Conservation (phyloP, 23 tunicate species). For the Clavelina lepadiformis region DNA sequence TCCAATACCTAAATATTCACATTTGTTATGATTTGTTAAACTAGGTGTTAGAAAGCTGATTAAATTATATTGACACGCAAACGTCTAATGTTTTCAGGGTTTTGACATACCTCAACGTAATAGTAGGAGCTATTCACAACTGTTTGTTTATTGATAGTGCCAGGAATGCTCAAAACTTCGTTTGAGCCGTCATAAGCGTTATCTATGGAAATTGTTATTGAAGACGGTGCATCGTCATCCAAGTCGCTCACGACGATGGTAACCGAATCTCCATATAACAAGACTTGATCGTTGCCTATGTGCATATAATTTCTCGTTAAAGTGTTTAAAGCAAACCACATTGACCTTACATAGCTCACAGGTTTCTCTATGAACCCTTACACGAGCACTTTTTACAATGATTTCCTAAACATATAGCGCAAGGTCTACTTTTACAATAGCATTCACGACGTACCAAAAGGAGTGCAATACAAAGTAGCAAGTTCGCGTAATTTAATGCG, state of each 20-base stretch:
- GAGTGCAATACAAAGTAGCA: too few relatives aligned
- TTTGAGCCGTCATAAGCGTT: constrained; percentile 1
- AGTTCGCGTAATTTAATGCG: too few relatives aligned
- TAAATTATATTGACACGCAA: too few relatives aligned
- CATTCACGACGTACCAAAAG: too few relatives aligned
- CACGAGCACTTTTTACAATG: too few relatives aligned
- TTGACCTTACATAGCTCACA: too few relatives aligned
- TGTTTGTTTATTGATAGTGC: background rate
- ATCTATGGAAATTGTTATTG: background rate
- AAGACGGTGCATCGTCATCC: constrained; percentile 1
- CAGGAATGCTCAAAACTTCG: constrained; percentile 4
- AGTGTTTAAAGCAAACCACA: too few relatives aligned
- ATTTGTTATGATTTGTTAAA: too few relatives aligned
- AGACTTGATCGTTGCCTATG: constrained; percentile 6
- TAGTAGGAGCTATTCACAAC: background rate
- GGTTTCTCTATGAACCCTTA: too few relatives aligned
- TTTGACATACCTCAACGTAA: constrained; percentile 5
- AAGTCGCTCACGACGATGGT: constrained; percentile 8
- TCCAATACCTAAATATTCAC: background rate
- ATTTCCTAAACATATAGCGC: too few relatives aligned
- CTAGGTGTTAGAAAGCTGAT: too few relatives aligned
- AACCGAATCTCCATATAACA: background rate
- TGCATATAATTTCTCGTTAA: background rate
- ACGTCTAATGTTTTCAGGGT: background rate
- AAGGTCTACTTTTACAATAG: too few relatives aligned